These are phyloP conservation scores for Neolamprologus sp. DNA, from an alignment of 2,113 vertebrate genomes.

Conservation along the genomic window DNA sequence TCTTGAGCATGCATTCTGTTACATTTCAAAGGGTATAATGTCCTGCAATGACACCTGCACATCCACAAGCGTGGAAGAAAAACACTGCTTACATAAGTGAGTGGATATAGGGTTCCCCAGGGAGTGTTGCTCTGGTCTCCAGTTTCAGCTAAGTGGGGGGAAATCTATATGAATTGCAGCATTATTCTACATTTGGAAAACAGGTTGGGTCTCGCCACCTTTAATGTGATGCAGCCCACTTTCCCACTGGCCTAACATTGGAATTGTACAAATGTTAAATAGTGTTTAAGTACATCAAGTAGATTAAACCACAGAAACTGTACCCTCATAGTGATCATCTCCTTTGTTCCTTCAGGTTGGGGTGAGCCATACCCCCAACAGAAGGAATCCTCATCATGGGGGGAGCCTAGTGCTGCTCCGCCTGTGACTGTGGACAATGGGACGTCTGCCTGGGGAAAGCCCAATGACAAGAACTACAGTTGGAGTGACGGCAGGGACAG, in stretches of 20 bases:
- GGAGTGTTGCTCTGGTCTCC: background rate
- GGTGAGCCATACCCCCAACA: slow-evolving; percentile 71
- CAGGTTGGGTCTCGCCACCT: background rate
- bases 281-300: background rate
- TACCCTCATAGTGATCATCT: background rate
- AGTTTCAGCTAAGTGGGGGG: background rate
- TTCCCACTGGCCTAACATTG: background rate
- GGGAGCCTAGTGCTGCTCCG: slow-evolving; percentile 73
- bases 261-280: background rate
- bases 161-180: background rate
- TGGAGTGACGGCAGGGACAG: slow-evolving; percentile 79
- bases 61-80: background rate
- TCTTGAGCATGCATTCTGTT: background rate
- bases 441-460: slow-evolving; percentile 94
- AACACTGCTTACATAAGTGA: slow-evolving; percentile 18
- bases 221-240: background rate
- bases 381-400: slow-evolving; percentile 74
- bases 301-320: background rate
- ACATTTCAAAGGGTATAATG: background rate
- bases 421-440: slow-evolving; percentile 91
- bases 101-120: background rate
- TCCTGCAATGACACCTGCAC: background rate
- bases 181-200: background rate
- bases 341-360: slow-evolving; percentile 77
- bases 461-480: slow-evolving; percentile 77